Percentiles rank a stretch among this genome's conserved stretches.
Conservation (phyloP, 2,797 vertebrate species). For the Gymnoscopelus microlampas region DNA sequence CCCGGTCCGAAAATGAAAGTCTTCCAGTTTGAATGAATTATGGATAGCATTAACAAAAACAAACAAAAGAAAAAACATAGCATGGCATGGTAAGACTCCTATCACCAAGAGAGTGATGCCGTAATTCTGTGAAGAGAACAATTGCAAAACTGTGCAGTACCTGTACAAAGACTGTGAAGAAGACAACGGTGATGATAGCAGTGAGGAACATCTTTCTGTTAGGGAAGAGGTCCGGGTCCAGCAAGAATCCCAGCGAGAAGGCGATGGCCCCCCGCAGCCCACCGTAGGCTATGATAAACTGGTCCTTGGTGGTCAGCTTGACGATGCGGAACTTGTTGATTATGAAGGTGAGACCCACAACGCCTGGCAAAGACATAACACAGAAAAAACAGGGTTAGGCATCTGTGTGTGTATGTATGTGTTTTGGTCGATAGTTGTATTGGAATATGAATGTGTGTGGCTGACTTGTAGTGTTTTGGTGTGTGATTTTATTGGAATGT, state of each 20-base stretch:
- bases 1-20: no score
- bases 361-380: conserved; percentile 78
- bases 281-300: conserved; percentile 97
- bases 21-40: no score
- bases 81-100: no score
- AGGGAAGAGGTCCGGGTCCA: conserved; percentile 79
- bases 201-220: conserved; percentile 94
- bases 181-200: conserved; percentile 97
- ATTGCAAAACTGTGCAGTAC: conserved; percentile 60
- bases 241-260: conserved; percentile 94
- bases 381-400: neutral
- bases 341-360: conserved; percentile 91
- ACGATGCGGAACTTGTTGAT: conserved; percentile 99
- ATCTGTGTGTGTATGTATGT: no score
- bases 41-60: no score
- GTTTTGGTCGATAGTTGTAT: no score
- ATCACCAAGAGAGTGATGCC: no score
- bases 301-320: conserved; percentile 96
- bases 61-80: no score
- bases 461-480: no score
- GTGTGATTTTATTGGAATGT: no score
- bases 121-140: no score
- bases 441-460: no score
- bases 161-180: conserved; percentile 99
- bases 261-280: conserved; percentile 97